Evolutionary conservation across 2,888 invertebrate genomes (phyloP).

Genomic region (Brachyopa scutellaris): DNA sequence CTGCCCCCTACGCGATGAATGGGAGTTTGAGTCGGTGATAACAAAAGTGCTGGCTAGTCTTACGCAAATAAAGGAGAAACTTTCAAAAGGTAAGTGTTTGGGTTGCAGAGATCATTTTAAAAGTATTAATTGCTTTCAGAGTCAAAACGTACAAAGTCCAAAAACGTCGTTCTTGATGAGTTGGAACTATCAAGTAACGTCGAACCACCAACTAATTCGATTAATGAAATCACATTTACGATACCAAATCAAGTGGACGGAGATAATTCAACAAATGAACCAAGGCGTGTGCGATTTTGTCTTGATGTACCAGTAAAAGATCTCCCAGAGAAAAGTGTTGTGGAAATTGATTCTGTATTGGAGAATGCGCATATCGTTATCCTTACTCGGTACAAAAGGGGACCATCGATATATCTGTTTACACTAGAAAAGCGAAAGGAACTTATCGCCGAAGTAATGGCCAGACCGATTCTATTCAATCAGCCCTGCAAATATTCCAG

Average conservation of each 20-base stretch:
- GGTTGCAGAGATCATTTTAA: background rate
- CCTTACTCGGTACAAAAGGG: background rate
- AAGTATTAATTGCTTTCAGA: background rate
- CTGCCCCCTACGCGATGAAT: conserved; percentile 78
- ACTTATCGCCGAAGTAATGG: conserved; percentile 61
- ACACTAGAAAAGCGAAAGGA: conserved; percentile 46
- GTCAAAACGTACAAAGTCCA: background rate
- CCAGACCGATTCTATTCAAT: conserved; percentile 57
- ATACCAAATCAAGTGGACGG: conserved; percentile 10
- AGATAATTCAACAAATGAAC: background rate
- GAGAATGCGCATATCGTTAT: conserved; percentile 45
- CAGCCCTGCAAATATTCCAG: conserved; percentile 45
- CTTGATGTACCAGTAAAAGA: conserved; percentile 32
- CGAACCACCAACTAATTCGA: too few relatives aligned
- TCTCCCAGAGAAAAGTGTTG: conserved; percentile 21
- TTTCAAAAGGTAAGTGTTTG: conserved; percentile 1
- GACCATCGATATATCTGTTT: conserved; percentile 20
- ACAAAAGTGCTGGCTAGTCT: conserved; percentile 71
- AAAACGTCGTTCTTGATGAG: background rate
- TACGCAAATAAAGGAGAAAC: background rate
- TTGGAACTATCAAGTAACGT: too few relatives aligned
- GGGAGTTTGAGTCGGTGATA: conserved; percentile 78
- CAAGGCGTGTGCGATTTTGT: conserved; percentile 17
- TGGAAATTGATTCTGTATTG: conserved; percentile 36
- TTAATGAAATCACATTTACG: conserved; percentile 46